A percentile compares a stretch with the other conserved stretches of the same genome.
Conservation (phyloP, 2,888 invertebrate genomes). For the Hecatera dysodea region DNA sequence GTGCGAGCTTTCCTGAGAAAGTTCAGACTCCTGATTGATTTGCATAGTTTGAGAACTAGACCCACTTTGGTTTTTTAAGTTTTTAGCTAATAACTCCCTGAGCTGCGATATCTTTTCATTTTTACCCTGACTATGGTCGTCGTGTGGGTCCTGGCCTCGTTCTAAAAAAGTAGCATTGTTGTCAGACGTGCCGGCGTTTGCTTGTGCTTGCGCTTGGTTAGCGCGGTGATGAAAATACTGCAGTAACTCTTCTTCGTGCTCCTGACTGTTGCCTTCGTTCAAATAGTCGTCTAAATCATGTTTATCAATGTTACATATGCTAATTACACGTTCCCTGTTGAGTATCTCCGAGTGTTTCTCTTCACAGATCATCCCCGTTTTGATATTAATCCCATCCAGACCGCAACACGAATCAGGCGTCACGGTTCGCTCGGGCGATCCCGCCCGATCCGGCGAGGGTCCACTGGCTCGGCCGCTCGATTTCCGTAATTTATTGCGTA, state of each 20-base stretch:
- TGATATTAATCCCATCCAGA: slow-evolving; percentile 86
- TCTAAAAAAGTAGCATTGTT: slow-evolving; percentile 83
- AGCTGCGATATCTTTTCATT: slow-evolving; percentile 94
- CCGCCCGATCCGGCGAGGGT: slow-evolving; percentile 79
- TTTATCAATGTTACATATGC: slow-evolving; percentile 94
- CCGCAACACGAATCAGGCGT: slow-evolving; percentile 89
- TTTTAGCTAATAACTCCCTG: slow-evolving; percentile 93
- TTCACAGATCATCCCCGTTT: slow-evolving; percentile 86
- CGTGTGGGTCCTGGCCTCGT: slow-evolving; percentile 84
- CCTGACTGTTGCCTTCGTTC: slow-evolving; percentile 94
- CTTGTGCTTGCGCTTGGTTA: slow-evolving; percentile 69
- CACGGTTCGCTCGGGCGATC: slow-evolving; percentile 80
- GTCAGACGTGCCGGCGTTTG: slow-evolving; percentile 58
- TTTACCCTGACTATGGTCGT: slow-evolving; percentile 89
- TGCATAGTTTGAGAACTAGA: slow-evolving; percentile 74
- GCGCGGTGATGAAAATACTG: slow-evolving; percentile 94
- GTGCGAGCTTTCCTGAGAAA: slow-evolving; percentile 71
- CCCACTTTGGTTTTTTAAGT: slow-evolving; percentile 89
- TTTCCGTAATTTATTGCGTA: slow-evolving; percentile 70
- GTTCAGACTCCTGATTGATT: slow-evolving; percentile 72
- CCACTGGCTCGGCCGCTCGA: slow-evolving; percentile 76
- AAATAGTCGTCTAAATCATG: slow-evolving; percentile 96
- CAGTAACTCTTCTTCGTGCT: slow-evolving; percentile 96
- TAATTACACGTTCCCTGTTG: slow-evolving; percentile 93
- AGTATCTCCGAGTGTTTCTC: slow-evolving; percentile 90